These are phyloP conservation scores for Leptoclinus maculatus DNA, from an alignment of 2,797 vertebrate species.

Conservation along the genomic window DNA sequence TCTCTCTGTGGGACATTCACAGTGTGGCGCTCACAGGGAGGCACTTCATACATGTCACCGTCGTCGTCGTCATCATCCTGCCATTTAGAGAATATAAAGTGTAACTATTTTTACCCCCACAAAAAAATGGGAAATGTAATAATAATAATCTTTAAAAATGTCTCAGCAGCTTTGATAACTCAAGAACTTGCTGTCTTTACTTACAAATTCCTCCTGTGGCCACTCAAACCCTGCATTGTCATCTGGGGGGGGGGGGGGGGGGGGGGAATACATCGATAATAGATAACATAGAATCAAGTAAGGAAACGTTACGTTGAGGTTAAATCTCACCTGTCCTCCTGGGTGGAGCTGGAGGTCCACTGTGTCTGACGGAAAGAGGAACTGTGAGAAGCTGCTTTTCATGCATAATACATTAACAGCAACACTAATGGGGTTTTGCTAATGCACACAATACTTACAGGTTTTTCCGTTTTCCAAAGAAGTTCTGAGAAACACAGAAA, in stretches of 20 bases:
- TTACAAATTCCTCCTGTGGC: slow-evolving; percentile 84
- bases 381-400: background rate
- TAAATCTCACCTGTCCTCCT: slow-evolving; percentile 76
- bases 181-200: slow-evolving; percentile 47
- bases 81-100: slow-evolving; percentile 9
- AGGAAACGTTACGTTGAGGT: background rate
- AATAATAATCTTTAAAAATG: background rate
- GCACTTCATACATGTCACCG: slow-evolving; percentile 81
- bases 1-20: slow-evolving; percentile 71
- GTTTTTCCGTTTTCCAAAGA: slow-evolving; percentile 82
- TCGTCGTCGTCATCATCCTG: slow-evolving; percentile 82
- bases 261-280: background rate
- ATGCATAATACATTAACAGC: background rate
- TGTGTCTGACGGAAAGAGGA: slow-evolving; percentile 52
- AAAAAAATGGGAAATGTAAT: background rate
- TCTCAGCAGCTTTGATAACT: background rate
- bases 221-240: slow-evolving; percentile 65
- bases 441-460: slow-evolving; percentile 71
- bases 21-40: slow-evolving; percentile 78
- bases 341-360: slow-evolving; percentile 79
- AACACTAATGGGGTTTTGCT: background rate
- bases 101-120: background rate
- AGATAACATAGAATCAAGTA: background rate
- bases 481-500: slow-evolving; percentile 77
- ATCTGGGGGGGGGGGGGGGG: slow-evolving; percentile 63